Conservation (phyloP, 2,888 invertebrate species). For the Tuta absoluta region DNA sequence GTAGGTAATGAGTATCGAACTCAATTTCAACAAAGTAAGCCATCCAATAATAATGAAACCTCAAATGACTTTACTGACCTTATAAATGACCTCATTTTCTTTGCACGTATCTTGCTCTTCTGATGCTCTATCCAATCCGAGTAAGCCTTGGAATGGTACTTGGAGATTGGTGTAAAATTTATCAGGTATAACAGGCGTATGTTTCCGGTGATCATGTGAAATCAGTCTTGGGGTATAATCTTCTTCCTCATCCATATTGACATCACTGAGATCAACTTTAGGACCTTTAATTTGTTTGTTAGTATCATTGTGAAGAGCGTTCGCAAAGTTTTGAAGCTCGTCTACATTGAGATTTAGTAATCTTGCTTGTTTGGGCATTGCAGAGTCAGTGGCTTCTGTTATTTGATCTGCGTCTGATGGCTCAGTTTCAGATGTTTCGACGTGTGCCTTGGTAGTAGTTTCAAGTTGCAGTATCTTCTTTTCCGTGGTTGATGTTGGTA, state of each 20-base stretch:
- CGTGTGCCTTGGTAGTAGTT: conserved; percentile 33
- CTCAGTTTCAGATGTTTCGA: conserved; percentile 42
- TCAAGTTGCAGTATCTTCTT: conserved; percentile 41
- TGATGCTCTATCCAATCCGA: conserved; percentile 48
- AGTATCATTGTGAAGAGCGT: conserved; percentile 67
- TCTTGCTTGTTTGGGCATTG: conserved; percentile 40
- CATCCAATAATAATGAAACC: conserved; percentile 12
- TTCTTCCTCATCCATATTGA: conserved; percentile 86
- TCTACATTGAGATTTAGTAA: conserved; percentile 69
- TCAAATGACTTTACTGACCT: conserved; percentile 57
- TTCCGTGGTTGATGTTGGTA: conserved; percentile 36
- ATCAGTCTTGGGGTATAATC: conserved; percentile 55
- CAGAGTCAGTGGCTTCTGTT: conserved; percentile 40
- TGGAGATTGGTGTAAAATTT: conserved; percentile 70
- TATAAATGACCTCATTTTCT: conserved; percentile 73
- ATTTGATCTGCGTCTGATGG: conserved; percentile 23
- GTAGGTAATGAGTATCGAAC: too few relatives aligned
- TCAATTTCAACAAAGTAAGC: conserved; percentile 18
- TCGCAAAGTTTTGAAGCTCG: conserved; percentile 70
- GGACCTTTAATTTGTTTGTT: conserved; percentile 57
- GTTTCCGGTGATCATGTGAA: conserved; percentile 46
- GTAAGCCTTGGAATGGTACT: conserved; percentile 64
- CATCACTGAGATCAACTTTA: conserved; percentile 86
- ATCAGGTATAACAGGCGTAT: conserved; percentile 53
- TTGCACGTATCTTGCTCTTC: conserved; percentile 48